These are phyloP conservation scores for Scophthalmus maximus DNA, from an alignment of 2,113 vertebrate species.

Conservation along the genomic window DNA sequence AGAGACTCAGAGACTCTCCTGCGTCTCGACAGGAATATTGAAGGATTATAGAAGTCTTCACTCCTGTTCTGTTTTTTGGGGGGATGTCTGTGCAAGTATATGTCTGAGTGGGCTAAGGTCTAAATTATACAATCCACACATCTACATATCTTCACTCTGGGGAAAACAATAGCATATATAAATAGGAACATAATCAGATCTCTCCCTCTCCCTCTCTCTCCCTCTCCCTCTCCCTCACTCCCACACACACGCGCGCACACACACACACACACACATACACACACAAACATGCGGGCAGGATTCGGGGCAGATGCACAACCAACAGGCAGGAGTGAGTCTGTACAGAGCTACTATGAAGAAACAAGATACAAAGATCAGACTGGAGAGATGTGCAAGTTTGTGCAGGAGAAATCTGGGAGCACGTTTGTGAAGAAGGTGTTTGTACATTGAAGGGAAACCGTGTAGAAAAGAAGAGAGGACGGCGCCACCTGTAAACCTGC, in stretches of 20 bases:
- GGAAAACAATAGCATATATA: slow-evolving; percentile 70
- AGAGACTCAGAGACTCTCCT: slow-evolving; percentile 2
- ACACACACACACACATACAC: slow-evolving; percentile 41
- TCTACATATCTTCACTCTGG: slow-evolving; percentile 49
- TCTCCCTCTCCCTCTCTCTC: slow-evolving; percentile 26
- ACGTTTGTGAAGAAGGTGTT: slow-evolving; percentile 21
- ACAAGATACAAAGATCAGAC: slow-evolving; percentile 54
- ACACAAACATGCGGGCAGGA: slow-evolving; percentile 39
- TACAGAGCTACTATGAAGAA: slow-evolving; percentile 57
- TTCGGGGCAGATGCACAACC: slow-evolving; percentile 61
- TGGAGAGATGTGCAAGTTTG: slow-evolving; percentile 57
- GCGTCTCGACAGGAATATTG: slow-evolving; percentile 20
- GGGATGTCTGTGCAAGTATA: slow-evolving; percentile 18
- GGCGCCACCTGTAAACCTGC: slow-evolving; percentile 1
- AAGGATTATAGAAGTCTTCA: slow-evolving; percentile 15
- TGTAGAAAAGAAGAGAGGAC: slow-evolving; percentile 14
- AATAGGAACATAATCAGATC: slow-evolving; percentile 74
- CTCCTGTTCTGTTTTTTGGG: slow-evolving; percentile 14
- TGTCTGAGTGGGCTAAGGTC: slow-evolving; percentile 49
- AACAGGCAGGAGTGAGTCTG: slow-evolving; percentile 54
- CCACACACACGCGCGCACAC: slow-evolving; percentile 44
- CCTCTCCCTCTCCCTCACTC: slow-evolving; percentile 22
- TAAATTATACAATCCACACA: slow-evolving; percentile 62
- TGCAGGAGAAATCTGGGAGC: slow-evolving; percentile 25
- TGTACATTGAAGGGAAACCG: slow-evolving; percentile 14